Evolutionary conservation across 2,113 vertebrate species (phyloP).

Genomic region (Amia ocellicauda): DNA sequence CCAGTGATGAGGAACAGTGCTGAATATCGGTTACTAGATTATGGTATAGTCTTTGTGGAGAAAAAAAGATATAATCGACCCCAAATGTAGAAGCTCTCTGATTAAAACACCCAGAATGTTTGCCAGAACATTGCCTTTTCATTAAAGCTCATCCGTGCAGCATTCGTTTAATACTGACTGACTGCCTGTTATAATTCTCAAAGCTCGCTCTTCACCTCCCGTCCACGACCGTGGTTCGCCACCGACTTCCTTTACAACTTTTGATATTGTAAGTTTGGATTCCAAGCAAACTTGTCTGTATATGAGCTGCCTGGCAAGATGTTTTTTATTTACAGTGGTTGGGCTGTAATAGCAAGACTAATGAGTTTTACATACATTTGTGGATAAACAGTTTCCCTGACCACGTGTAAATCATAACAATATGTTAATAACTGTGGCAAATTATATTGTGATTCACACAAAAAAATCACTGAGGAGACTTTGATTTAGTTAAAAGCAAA

Average conservation of each 20-base stretch:
- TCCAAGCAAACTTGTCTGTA: too few species aligned
- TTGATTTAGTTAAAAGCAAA: too few species aligned
- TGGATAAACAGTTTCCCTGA: too few species aligned
- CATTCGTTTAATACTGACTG: neutral
- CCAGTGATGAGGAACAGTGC: neutral
- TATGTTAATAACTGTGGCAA: too few species aligned
- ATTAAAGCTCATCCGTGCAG: conserved; percentile 13
- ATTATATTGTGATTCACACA: too few species aligned
- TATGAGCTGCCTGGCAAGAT: too few species aligned
- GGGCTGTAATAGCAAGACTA: too few species aligned
- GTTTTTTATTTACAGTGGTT: too few species aligned
- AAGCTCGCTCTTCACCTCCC: neutral
- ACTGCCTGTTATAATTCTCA: neutral
- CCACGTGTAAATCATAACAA: too few species aligned
- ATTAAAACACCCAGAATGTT: neutral
- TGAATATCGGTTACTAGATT: neutral
- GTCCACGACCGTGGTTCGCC: neutral
- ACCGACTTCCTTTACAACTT: neutral
- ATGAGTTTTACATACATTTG: too few species aligned
- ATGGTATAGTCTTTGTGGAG: neutral
- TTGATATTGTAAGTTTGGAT: conserved; percentile 1
- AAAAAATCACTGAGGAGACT: too few species aligned
- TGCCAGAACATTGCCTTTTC: conserved; percentile 16
- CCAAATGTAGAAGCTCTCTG: neutral
- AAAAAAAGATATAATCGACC: neutral